These are phyloP conservation scores for Balanococcus diminutus DNA, from an alignment of 2,888 invertebrate species.

Conservation along the genomic window DNA sequence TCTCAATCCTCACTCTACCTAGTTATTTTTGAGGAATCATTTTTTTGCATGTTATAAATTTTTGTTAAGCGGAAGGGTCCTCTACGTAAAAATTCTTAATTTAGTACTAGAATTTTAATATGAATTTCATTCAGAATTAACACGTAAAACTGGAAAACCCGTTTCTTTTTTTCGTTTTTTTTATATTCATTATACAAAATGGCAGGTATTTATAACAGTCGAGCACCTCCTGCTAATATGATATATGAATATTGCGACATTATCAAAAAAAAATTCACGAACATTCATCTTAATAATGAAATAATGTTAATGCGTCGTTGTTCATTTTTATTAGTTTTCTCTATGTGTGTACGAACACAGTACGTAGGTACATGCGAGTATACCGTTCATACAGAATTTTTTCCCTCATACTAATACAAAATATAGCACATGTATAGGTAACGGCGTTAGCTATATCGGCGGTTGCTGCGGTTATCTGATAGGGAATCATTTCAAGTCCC, in stretches of 20 bases:
- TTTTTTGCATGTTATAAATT: too few species aligned
- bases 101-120: too few species aligned
- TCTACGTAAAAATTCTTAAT: too few species aligned
- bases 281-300: conserved; percentile 21
- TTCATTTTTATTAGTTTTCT: conserved; percentile 28
- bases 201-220: background rate
- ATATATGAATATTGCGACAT: conserved; percentile 27
- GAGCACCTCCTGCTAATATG: background rate
- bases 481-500: conserved; percentile 28
- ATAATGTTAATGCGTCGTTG: conserved; percentile 24
- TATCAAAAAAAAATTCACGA: conserved; percentile 11
- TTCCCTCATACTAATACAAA: background rate
- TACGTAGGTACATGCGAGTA: background rate
- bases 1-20: too few species aligned
- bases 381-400: background rate
- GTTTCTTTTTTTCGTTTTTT: too few species aligned
- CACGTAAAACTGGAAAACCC: background rate
- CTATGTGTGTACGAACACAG: background rate
- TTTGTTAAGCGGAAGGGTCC: too few species aligned
- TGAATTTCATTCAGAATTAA: background rate
- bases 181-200: background rate
- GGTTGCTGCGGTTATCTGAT: conserved; percentile 29
- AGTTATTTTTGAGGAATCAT: too few species aligned
- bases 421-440: background rate
- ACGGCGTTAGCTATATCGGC: conserved; percentile 11